phyloP scores from a whole-genome alignment of 2,888 invertebrate genomes.

The Ophion slaviceki region DNA sequence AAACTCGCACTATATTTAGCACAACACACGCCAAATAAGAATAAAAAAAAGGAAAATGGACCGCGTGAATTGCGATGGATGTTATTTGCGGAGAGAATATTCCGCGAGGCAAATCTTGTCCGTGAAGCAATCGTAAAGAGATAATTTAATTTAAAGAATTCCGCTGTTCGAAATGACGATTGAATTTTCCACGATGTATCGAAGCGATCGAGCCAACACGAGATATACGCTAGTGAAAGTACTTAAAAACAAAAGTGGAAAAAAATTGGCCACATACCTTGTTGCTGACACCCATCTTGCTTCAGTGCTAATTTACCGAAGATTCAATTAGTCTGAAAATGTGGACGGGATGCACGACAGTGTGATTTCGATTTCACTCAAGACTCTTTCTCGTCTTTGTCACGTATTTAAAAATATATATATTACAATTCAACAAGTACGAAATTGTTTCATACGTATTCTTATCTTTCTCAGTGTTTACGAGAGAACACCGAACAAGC shows the following conservation, averaged over 20 bases:
- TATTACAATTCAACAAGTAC: too few species aligned
- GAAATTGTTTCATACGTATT: not conserved
- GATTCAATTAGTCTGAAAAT: constrained; percentile 38
- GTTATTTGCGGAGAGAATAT: not conserved
- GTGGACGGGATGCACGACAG: constrained; percentile 32
- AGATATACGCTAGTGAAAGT: not conserved
- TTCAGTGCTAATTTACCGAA: constrained; percentile 11
- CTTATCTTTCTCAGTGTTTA: not conserved
- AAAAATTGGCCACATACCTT: constrained; percentile 71
- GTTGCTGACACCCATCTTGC: constrained; percentile 72
- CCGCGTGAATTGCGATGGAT: too few species aligned
- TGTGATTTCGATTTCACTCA: constrained; percentile 44
- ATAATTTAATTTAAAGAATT: too few species aligned
- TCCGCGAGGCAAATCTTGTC: constrained; percentile 34
- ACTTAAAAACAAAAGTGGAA: not conserved
- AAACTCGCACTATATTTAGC: constrained; percentile 39
- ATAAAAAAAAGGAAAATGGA: not conserved
- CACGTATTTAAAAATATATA: not conserved
- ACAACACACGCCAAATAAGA: constrained; percentile 5
- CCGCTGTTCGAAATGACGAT: too few species aligned
- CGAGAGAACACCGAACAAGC: too few species aligned
- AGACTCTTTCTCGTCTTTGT: constrained; percentile 10
- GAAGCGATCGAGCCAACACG: not conserved
- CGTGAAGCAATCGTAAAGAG: not conserved
- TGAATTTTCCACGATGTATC: not conserved